These are phyloP conservation scores for Lerista edwardsae DNA, from an alignment of 2,797 vertebrate genomes.

Conservation along the genomic window DNA sequence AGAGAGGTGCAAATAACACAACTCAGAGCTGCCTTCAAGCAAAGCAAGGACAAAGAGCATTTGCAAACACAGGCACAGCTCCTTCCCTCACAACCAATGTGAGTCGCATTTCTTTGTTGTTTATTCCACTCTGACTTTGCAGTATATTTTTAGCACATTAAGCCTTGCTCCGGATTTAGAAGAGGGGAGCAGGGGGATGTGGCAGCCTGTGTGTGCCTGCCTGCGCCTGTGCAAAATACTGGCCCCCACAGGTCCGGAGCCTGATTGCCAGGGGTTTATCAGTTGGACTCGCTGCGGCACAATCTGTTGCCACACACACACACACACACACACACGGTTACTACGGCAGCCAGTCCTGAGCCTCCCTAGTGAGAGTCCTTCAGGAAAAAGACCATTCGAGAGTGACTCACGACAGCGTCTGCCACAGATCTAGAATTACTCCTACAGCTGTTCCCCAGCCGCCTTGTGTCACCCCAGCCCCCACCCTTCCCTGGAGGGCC, in stretches of 20 bases:
- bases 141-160: constrained; percentile 33
- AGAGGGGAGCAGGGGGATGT: background rate
- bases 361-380: background rate
- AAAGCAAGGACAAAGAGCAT: background rate
- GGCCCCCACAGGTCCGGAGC: too few species aligned
- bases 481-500: constrained; percentile 45
- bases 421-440: constrained; percentile 39
- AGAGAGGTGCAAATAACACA: background rate
- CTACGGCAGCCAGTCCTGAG: fast-evolving
- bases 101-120: background rate
- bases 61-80: background rate
- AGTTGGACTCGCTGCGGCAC: background rate
- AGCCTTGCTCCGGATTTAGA: constrained; percentile 28
- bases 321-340: fast-evolving
- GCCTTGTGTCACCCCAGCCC: background rate
- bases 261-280: background rate
- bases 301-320: background rate
- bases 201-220: background rate
- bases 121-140: constrained; percentile 11
- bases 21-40: background rate
- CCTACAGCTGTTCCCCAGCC: constrained; percentile 80
- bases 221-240: background rate
- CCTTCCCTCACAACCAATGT: background rate
- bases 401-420: constrained; percentile 50
- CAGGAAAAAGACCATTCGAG: fast-evolving